Percentiles rank a stretch among this genome's conserved stretches.
These are phyloP conservation scores for Ammodytes marinus DNA, from an alignment of 2,113 vertebrate species.

Conservation along the genomic window DNA sequence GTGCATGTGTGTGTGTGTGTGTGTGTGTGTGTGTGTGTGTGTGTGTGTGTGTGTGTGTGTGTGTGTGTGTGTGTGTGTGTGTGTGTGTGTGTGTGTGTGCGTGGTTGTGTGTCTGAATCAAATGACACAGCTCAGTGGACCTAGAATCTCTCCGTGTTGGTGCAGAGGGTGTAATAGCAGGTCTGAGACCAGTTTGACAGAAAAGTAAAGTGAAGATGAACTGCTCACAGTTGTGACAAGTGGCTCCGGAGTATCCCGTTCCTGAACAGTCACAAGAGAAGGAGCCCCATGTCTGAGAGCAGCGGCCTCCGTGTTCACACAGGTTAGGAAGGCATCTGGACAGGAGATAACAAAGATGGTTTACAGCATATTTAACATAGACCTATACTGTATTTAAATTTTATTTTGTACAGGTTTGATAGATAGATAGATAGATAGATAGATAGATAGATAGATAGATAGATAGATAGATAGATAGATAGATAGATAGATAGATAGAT, in stretches of 20 bases:
- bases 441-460: no score
- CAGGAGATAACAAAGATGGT: not conserved
- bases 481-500: no score
- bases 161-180: conserved; percentile 9
- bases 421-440: no score
- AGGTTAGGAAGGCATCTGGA: conserved; percentile 95
- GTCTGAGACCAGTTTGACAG: conserved; percentile 25
- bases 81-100: no score
- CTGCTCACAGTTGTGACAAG: conserved; percentile 95
- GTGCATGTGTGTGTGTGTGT: no score
- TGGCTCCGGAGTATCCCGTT: conserved; percentile 90
- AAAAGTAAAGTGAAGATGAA: conserved; percentile 32
- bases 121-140: conserved; percentile 53
- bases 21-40: no score
- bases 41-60: no score
- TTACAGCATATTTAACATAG: not conserved
- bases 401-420: no score
- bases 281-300: conserved; percentile 92
- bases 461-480: no score
- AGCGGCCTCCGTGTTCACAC: conserved; percentile 94
- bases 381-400: no score
- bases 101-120: no score
- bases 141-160: not conserved
- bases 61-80: no score
- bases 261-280: conserved; percentile 93